Conservation (phyloP, 2,888 invertebrate species). For the Lasius fuliginosus region DNA sequence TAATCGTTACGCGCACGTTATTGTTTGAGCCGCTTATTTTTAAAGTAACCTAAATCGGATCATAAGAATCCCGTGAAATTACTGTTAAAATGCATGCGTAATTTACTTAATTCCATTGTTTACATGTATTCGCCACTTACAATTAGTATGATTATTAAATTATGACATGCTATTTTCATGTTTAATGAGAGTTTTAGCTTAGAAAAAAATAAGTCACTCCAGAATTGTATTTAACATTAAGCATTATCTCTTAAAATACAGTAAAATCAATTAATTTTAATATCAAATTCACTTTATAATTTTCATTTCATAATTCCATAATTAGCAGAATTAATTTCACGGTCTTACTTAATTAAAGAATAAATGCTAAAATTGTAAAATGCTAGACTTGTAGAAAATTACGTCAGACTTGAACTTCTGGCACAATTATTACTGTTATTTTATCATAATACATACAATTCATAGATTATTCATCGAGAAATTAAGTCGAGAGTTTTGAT, state of each 20-base stretch:
- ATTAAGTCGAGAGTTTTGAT: background rate
- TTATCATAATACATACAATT: background rate
- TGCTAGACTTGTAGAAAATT: background rate
- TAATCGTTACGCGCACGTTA: conserved; percentile 9
- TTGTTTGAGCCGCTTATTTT: conserved; percentile 13
- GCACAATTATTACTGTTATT: background rate
- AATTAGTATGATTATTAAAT: background rate
- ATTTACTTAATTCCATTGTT: background rate
- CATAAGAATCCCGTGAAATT: conserved; percentile 6
- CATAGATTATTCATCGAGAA: conserved; percentile 5
- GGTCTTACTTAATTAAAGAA: background rate
- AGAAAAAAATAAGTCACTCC: background rate
- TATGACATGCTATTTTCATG: background rate
- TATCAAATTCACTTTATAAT: background rate
- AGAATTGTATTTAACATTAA: background rate
- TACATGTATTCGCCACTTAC: background rate
- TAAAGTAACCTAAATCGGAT: background rate
- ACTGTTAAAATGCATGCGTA: background rate
- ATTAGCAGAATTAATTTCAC: conserved; percentile 2
- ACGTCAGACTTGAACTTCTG: background rate
- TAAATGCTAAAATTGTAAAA: background rate
- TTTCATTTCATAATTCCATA: background rate
- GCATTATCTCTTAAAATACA: background rate
- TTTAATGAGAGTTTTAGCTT: background rate
- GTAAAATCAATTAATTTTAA: background rate